A percentile compares a stretch with the other conserved stretches of the same genome.
These are phyloP conservation scores for Leptatherina wallacei DNA, from an alignment of 2,797 vertebrate genomes.

Conservation along the genomic window DNA sequence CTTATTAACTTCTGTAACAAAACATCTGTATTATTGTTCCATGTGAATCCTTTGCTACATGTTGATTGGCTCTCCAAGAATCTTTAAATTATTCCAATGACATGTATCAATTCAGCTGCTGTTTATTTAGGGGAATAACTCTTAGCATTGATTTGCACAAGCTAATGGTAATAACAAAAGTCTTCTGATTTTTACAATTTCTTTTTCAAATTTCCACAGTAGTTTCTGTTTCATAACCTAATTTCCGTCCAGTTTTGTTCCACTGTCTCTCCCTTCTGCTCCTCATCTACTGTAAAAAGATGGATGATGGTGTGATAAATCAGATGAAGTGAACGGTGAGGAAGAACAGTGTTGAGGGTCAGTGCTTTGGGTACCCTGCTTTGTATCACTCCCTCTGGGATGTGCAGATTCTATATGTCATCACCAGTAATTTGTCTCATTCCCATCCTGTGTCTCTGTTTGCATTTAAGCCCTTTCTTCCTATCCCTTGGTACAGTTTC, in stretches of 20 bases:
- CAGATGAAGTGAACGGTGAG: slow-evolving; percentile 53
- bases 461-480: neutral
- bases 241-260: slow-evolving; percentile 16
- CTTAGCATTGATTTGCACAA: neutral
- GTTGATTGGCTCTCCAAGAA: neutral
- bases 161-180: neutral
- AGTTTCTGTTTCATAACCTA: neutral
- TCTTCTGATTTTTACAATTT: no score
- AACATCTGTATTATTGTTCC: neutral
- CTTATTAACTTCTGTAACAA: neutral
- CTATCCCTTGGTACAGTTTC: neutral
- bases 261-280: slow-evolving; percentile 16
- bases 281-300: slow-evolving; percentile 40
- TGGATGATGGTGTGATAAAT: slow-evolving; percentile 65
- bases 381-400: slow-evolving; percentile 50
- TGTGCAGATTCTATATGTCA: slow-evolving; percentile 33
- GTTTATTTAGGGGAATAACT: neutral
- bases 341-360: slow-evolving; percentile 49
- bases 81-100: neutral
- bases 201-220: no score
- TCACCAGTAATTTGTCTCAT: slow-evolving; percentile 6
- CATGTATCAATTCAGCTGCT: neutral
- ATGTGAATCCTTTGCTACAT: neutral
- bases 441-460: slow-evolving; percentile 22
- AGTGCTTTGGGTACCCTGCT: slow-evolving; percentile 29